Evolutionary conservation across 2,888 invertebrate species (phyloP), one percentile per base, ranked within the genome.

Genomic region (Tolmerus cingulatus): DNA sequence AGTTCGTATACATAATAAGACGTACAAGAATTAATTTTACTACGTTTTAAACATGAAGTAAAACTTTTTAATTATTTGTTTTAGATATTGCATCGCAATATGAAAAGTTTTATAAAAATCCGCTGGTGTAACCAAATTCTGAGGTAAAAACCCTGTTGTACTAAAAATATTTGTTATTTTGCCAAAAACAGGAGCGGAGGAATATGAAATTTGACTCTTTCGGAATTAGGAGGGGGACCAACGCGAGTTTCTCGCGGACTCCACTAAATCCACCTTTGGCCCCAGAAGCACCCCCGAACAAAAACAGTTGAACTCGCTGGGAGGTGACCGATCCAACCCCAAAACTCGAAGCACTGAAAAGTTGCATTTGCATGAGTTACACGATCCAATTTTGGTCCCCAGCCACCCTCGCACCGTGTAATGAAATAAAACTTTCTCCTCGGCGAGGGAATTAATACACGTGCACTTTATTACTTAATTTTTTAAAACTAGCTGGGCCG

Each of bases 391-490:
- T 82, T 82, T 37, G 46, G 57, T 82, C 23, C 82, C 37, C 8
- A 51, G 40, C 40, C 23, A 1, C 57, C 34, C 82, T 57, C 82
- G 9, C 1, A 57, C n/a, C 82, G 37, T 66, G 82, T 82, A 57
- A 82, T 82, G 82, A 82, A 82, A 82, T 82, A 55, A 82, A 82
- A 82, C 82, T 82, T 82, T 66, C 82, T 37, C 55, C 55, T 51
- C n/a, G n/a, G 40, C 37, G 40, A 66, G 57, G 34, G 34, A 34
- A 82, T 82, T 82, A 57, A 37, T 66, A 82, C 82, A 82, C 82
- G 82, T 82, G 82, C 82, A 57, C 57, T 82, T 82, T 82, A 82
- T 82, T 82, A 57, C 82, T 82, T 82, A 82, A 82, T 82, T 82
- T 82, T 57, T 57, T 37, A 82, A 51, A 81, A 82, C 40, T 82